Conservation (phyloP, 2,888 invertebrate species). For the Athrips mouffetella region DNA sequence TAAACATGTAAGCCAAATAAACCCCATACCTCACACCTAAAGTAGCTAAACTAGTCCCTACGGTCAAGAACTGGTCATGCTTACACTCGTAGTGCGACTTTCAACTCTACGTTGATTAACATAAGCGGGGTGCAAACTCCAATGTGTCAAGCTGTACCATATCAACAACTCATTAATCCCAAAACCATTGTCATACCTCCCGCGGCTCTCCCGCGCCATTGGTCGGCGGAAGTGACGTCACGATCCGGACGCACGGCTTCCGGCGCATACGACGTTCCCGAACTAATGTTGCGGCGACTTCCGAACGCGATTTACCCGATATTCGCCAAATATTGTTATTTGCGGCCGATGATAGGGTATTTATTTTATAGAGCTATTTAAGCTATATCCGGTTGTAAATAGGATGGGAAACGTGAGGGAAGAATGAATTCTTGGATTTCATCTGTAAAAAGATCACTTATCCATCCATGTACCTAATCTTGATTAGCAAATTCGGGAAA, state of each 20-base stretch:
- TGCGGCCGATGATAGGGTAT: constrained; percentile 52
- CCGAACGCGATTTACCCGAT: constrained; percentile 60
- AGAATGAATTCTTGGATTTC: not conserved
- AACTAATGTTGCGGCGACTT: constrained; percentile 59
- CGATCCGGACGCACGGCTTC: constrained; percentile 60
- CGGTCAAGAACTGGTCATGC: no score
- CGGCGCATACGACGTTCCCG: constrained; percentile 63
- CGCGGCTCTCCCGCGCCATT: constrained; percentile 24
- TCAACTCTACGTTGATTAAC: no score
- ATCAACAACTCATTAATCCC: constrained; percentile 8
- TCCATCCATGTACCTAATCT: no score
- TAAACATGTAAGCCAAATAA: no score
- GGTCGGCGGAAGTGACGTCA: constrained; percentile 52
- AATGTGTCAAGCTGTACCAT: not conserved
- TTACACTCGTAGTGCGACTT: no score
- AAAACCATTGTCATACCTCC: constrained; percentile 23
- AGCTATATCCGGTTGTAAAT: not conserved
- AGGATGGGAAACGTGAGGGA: not conserved
- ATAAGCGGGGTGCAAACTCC: no score
- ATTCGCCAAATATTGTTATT: constrained; percentile 54
- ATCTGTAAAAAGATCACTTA: no score
- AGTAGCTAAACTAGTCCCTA: no score
- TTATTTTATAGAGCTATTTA: constrained; percentile 1
- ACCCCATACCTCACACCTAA: no score
- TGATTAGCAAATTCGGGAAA: no score